A percentile compares a stretch with the other conserved stretches of the same genome.
These are phyloP conservation scores for Charanyca ferruginea DNA, from an alignment of 2,888 invertebrate genomes.

Conservation along the genomic window DNA sequence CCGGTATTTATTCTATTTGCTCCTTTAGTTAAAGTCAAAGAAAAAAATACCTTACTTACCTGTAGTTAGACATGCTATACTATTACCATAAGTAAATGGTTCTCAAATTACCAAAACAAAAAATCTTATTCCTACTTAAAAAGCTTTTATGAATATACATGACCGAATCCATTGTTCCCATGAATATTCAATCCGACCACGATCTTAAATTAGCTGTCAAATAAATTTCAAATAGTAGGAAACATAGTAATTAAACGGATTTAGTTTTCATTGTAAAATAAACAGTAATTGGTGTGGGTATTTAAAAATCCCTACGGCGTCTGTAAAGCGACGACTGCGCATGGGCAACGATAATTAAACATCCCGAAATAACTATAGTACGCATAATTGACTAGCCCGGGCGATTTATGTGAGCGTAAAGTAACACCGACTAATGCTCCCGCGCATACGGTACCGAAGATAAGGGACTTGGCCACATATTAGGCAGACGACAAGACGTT, in stretches of 20 bases:
- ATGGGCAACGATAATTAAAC: constrained; percentile 84
- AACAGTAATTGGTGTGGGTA: constrained; percentile 69
- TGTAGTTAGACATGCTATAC: constrained; percentile 10
- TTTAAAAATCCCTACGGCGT: constrained; percentile 71
- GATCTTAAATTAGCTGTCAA: constrained; percentile 62
- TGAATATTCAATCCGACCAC: constrained; percentile 55
- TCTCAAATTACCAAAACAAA: constrained; percentile 48
- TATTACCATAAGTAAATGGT: constrained; percentile 31
- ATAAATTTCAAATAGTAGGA: constrained; percentile 63
- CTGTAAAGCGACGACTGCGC: constrained; percentile 72
- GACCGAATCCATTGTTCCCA: constrained; percentile 59
- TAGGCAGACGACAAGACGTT: constrained; percentile 54
- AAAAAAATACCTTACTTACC: constrained; percentile 2
- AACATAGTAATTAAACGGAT: constrained; percentile 67
- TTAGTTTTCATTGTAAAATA: constrained; percentile 70
- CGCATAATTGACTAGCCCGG: constrained; percentile 83
- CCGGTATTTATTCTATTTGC: neutral
- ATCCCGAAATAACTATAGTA: constrained; percentile 84
- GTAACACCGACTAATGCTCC: constrained; percentile 60
- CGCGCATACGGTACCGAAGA: constrained; percentile 57
- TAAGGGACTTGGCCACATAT: constrained; percentile 55
- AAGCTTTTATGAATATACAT: constrained; percentile 56
- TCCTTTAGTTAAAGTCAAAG: neutral
- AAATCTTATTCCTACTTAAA: constrained; percentile 27
- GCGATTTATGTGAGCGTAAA: constrained; percentile 81